Base-by-base conservation (phyloP, 2,888 invertebrate genomes). In the Iphiclides podalirius region DNA sequence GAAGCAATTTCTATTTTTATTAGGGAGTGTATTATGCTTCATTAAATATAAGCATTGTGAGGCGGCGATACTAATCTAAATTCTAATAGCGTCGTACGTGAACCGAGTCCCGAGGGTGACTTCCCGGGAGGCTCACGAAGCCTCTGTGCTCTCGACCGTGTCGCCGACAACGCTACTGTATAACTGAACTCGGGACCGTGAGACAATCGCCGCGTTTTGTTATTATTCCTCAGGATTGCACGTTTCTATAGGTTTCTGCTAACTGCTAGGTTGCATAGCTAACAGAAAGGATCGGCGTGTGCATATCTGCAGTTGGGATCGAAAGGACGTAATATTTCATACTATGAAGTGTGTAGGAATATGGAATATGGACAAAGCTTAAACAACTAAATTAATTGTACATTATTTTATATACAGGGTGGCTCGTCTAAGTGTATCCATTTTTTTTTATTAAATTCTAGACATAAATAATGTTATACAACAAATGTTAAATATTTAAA, bases 91-190 rank as follows among this genome's bases (percentile, higher is more conserved):
- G 63, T 67, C 53, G 67, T 70, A 63, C 64, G 62, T 56, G n/a
- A n/a, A n/a, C n/a, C 13, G 64, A 58, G 67, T 78, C 77, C 81
- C 66, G 70, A 70, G 78, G 79, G 80, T 72, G 69, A 61, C 70
- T 70, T 79, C 75, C 78, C 71, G 76, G 64, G n/a, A n/a, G n/a
- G 60, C 64, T 62, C 67, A 66, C 74, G 70, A 60, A 57, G 60
- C 53, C 60, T n/a, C n/a, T 23, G 41, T 8, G 43, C 75, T 59
- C 63, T 72, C 69, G 61, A 72, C 66, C 86, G 75, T 82, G 78
- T 69, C 84, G 70, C 72, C 74, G 67, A 84, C 81, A 84, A 82
- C 81, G 73, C 77, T 71, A 70, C 72, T 71, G 78, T 77, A 79
- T 72, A 72, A 71, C 64, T 69, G 70, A 72, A 73, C 72, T 75